Percentiles rank a stretch among this genome's conserved stretches.
Evolutionary conservation across 2,888 invertebrate genomes (phyloP).

Genomic region (Clitarchus hookeri): DNA sequence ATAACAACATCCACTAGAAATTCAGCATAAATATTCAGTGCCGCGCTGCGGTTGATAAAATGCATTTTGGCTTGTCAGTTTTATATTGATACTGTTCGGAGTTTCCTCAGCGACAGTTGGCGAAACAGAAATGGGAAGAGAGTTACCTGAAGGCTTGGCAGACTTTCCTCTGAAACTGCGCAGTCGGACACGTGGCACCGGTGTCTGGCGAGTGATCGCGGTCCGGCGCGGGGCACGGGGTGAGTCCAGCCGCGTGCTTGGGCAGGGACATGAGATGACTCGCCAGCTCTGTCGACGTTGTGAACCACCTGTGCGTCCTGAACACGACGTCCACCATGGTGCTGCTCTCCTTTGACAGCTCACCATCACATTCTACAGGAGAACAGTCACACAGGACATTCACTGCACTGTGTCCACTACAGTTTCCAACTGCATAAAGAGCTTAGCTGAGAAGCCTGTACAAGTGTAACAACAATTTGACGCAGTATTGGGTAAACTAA

Average conservation of each 20-base stretch:
- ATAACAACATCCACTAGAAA: too few relatives aligned
- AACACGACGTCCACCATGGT: conserved; percentile 53
- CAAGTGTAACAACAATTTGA: too few relatives aligned
- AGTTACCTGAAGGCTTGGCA: conserved; percentile 46
- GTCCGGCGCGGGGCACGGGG: conserved; percentile 23
- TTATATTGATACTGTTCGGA: too few relatives aligned
- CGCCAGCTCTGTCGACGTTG: conserved; percentile 53
- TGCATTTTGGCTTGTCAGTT: too few relatives aligned
- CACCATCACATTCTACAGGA: conserved; percentile 29
- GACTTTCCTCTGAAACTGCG: conserved; percentile 45
- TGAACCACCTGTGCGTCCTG: conserved; percentile 58
- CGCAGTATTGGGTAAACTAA: too few relatives aligned
- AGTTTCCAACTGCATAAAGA: too few relatives aligned
- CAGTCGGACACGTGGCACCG: conserved; percentile 41
- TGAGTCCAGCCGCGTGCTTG: conserved; percentile 32
- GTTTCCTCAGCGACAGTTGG: too few relatives aligned
- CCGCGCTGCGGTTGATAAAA: too few relatives aligned
- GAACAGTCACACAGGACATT: too few relatives aligned
- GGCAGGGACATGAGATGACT: conserved; percentile 49
- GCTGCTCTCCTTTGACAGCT: not conserved
- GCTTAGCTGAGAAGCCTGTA: too few relatives aligned
- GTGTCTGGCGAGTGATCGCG: conserved; percentile 37
- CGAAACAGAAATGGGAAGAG: not conserved
- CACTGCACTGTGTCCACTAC: too few relatives aligned
- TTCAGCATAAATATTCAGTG: too few relatives aligned